These are phyloP conservation scores for Odiellus spinosus DNA, from an alignment of 2,888 invertebrate species.

Conservation along the genomic window DNA sequence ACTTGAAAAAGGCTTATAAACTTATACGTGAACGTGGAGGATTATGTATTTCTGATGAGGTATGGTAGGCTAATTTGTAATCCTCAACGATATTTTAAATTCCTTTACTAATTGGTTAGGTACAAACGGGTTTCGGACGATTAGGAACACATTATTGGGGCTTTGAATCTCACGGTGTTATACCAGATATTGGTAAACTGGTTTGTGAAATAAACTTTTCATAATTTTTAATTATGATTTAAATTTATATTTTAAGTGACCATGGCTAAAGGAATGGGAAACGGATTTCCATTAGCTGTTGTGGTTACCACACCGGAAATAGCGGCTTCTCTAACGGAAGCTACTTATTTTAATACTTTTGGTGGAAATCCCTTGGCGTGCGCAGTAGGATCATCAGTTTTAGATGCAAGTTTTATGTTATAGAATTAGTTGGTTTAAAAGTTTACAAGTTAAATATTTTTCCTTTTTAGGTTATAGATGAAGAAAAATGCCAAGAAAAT, in stretches of 20 bases:
- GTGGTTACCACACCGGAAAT: slow-evolving; percentile 83
- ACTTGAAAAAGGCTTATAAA: slow-evolving; percentile 60
- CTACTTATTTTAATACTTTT: slow-evolving; percentile 83
- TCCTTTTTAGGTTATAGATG: slow-evolving; percentile 63
- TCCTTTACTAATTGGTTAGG: slow-evolving; percentile 35
- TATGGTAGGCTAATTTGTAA: slow-evolving; percentile 25
- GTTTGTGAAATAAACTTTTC: neutral
- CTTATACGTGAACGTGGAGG: slow-evolving; percentile 66
- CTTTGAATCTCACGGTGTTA: slow-evolving; percentile 68
- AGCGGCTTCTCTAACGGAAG: slow-evolving; percentile 54
- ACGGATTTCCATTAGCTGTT: slow-evolving; percentile 90
- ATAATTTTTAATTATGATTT: neutral
- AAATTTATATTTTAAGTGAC: slow-evolving; percentile 42
- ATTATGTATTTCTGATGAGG: slow-evolving; percentile 80
- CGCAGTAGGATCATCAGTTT: slow-evolving; percentile 72
- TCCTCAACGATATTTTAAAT: slow-evolving; percentile 9
- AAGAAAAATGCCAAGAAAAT: slow-evolving; percentile 66
- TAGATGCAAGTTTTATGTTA: slow-evolving; percentile 52
- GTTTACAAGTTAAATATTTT: slow-evolving; percentile 9
- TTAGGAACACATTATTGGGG: slow-evolving; percentile 93
- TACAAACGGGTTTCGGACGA: slow-evolving; percentile 91
- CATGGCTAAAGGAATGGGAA: slow-evolving; percentile 78
- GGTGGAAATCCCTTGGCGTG: slow-evolving; percentile 88
- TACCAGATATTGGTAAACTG: slow-evolving; percentile 58
- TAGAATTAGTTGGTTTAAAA: neutral